Base-by-base conservation (phyloP, 1,140 invertebrate species). In the Bursaphelenchus mucronatus region DNA sequence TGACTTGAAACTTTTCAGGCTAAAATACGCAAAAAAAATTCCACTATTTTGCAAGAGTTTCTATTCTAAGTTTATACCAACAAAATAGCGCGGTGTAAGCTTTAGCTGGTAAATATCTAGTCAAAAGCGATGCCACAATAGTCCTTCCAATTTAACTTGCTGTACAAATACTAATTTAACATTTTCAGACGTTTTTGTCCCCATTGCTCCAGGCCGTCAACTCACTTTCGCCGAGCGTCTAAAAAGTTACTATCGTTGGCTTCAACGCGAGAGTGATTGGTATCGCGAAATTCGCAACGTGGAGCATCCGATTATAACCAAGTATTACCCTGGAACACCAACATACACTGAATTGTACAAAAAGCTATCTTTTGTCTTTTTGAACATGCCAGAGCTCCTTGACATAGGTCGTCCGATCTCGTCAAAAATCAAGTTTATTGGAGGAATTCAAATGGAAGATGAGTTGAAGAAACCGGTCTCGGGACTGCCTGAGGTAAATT, bases 361-460 rank as follows among this genome's bases (percentile, higher is more conserved):
- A n/a, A 53, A 63, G 39, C 30, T 63, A 6, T 54, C 63, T 1
- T 21, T 54, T 44, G 40, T 21, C 17, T 63, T 64, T 40, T 5
- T 54, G 5, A 64, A 64, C 30, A 15, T 45, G 13, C 56, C 62
- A 49, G 30, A 51, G 15, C 44, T 64, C 8, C 17, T 49, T 3
- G 47, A 63, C 40, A 46, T 46, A 45, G 15, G 56, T n/a, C n/a
- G 47, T 6, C 63, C 63, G 8, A 15, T 54, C 19, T 15, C 21
- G 4, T 21, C 62, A 10, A 64, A 64, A 19, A 64, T 64, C 41
- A 17, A 63, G 47, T 46, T n/a, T 15, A 64, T 64, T 43, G 63
- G 63, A 5, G 63, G 63, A 44, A 63, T 64, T 50, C 40, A 30
- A 5, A 30, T 30, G 30, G 30, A 30, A 30, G 30, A 30, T 30